Evolutionary conservation across 1,140 invertebrate genomes (phyloP).

Genomic region (Latrodectus geometricus): DNA sequence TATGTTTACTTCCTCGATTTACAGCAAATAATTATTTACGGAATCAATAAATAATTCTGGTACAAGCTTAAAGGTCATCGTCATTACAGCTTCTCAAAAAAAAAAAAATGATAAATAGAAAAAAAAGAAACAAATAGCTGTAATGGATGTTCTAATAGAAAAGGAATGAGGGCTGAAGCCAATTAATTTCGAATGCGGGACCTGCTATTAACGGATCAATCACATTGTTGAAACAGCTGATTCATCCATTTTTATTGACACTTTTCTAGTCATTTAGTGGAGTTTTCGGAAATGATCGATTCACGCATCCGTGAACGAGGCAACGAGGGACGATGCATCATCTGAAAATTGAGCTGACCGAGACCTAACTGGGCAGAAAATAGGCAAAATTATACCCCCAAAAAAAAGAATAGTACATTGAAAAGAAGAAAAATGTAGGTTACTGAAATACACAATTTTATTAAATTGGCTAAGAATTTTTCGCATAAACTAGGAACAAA

Average conservation of each 20-base stretch:
- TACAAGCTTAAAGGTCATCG: not conserved
- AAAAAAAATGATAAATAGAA: too few relatives aligned
- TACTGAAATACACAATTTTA: not conserved
- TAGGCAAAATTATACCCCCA: not conserved
- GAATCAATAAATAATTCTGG: not conserved
- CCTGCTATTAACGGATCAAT: not conserved
- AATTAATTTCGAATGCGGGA: not conserved
- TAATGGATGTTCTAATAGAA: not conserved
- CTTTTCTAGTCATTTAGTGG: not conserved
- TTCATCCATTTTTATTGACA: not conserved
- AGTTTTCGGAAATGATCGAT: not conserved
- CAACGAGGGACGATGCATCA: not conserved
- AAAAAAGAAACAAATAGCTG: too few relatives aligned
- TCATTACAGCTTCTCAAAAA: not conserved
- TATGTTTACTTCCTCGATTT: too few relatives aligned
- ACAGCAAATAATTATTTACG: too few relatives aligned
- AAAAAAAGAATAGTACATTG: not conserved
- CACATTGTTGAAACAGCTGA: not conserved
- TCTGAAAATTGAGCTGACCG: not conserved
- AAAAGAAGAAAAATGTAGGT: not conserved
- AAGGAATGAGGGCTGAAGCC: not conserved
- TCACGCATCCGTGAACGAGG: not conserved
- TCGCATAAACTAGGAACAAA: not conserved
- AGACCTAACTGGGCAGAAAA: not conserved
- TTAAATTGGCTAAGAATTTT: not conserved